Evolutionary conservation across 2,797 vertebrate species (phyloP), one percentile per base, ranked within the genome.

Genomic region (Otolemur crassicaudatus): DNA sequence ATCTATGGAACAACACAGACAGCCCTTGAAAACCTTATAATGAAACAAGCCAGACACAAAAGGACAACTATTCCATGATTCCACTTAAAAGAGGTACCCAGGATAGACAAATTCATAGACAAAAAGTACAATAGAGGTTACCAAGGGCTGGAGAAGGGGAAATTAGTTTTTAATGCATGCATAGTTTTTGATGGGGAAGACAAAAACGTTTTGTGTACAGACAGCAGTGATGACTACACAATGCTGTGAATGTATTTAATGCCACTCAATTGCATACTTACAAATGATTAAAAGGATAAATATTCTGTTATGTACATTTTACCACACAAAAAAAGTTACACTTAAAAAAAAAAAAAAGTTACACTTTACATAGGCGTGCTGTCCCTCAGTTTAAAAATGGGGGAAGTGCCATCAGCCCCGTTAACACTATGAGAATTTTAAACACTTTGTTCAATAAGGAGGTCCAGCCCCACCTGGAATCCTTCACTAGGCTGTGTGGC

Each of bases 71-170:
- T 25, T 31, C 25, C 40, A 61, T 9, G 46, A 65, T 49, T 76
- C 37, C 29, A 17, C 17, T 76, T 87, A 20, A 0, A 4, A 3
- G 25, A 40, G 22, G 25, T 3, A 20, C 29, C 40, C 23, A 56
- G 88, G 87, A 75, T 0, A 90, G 61, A 81, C 20, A 56, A 46
- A 69, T 56, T 95, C 76, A 72, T 1, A 53, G 46, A 79, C n/a
- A 90, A 29, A 67, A 40, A 31, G 16, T 37, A 25, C 31, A 46
- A 22, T 4, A 31, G 76, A 34, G 20, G 14, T 31, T 56, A 11
- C 53, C 1, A 5, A 37, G 10, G 23, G 1, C 10, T 4, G 1
- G 2, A 1, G 13, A 25, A 75, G 14, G 19, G 43, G 19, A 13
- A 34, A n/a, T 23, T 29, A 9, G 1, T 22, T 12, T 31, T 67